Conservation (phyloP, 2,113 vertebrate genomes). For the Gymnobelideus leadbeateri region DNA sequence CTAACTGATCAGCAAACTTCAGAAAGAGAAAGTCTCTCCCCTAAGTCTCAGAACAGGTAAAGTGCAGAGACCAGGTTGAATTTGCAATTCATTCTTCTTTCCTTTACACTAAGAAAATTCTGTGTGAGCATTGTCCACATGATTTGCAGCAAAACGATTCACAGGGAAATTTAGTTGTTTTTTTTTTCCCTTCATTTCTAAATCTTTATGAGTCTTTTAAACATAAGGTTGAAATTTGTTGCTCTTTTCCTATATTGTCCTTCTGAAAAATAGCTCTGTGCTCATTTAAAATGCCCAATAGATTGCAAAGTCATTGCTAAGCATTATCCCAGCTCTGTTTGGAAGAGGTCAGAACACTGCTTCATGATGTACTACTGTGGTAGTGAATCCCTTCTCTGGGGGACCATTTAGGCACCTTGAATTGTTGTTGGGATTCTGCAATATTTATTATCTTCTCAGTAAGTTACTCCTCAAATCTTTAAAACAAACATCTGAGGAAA, state of each 20-base stretch:
- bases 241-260: background rate
- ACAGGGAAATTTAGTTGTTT: background rate
- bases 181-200: background rate
- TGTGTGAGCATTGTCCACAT: background rate
- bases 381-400: too few relatives aligned
- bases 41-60: background rate
- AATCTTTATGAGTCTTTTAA: background rate
- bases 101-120: background rate
- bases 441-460: background rate
- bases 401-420: background rate
- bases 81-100: background rate
- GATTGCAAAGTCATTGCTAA: background rate
- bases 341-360: rapidly evolving
- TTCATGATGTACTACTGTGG: rapidly evolving
- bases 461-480: background rate
- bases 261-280: slow-evolving; percentile 10
- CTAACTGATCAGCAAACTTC: background rate
- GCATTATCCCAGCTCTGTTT: too few relatives aligned
- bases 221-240: background rate
- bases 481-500: slow-evolving; percentile 21
- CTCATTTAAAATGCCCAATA: background rate
- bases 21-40: background rate
- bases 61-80: background rate
- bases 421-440: too few relatives aligned
- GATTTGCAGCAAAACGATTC: background rate